A percentile compares a stretch with the other conserved stretches of the same genome.
phyloP scores from a whole-genome alignment of 2,797 vertebrate species.

The Columba guinea region DNA sequence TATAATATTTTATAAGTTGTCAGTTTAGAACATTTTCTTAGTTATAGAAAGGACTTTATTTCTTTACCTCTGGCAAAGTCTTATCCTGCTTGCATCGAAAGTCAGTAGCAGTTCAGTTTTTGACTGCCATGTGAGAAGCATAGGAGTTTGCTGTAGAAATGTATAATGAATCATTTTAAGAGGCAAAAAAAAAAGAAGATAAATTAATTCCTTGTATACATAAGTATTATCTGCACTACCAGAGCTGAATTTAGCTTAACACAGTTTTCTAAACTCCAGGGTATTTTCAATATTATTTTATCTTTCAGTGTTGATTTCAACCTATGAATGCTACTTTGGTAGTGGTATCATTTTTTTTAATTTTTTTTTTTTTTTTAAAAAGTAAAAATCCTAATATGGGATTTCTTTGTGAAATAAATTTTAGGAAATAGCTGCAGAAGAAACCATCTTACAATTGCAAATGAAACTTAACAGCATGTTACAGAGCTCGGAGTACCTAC shows the following conservation, averaged over 20 bases:
- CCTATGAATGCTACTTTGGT: neutral
- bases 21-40: neutral
- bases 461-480: neutral
- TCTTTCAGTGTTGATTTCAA: neutral
- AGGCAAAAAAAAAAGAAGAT: neutral
- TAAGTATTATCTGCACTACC: neutral
- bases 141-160: neutral
- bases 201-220: neutral
- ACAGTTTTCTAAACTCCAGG: neutral
- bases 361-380: neutral
- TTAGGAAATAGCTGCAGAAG: neutral
- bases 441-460: neutral
- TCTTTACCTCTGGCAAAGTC: neutral
- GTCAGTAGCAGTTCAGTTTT: neutral
- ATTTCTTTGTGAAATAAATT: neutral
- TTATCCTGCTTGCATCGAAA: neutral
- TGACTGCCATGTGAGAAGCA: neutral
- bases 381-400: neutral
- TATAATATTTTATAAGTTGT: neutral
- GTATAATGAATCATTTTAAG: neutral
- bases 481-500: neutral
- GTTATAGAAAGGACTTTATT: neutral
- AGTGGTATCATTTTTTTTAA: neutral
- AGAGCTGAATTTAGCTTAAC: neutral
- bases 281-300: neutral